A percentile compares a stretch with the other conserved stretches of the same genome.
These are phyloP conservation scores for Theodoxus fluviatilis DNA, from an alignment of 2,888 invertebrate species.

Conservation along the genomic window DNA sequence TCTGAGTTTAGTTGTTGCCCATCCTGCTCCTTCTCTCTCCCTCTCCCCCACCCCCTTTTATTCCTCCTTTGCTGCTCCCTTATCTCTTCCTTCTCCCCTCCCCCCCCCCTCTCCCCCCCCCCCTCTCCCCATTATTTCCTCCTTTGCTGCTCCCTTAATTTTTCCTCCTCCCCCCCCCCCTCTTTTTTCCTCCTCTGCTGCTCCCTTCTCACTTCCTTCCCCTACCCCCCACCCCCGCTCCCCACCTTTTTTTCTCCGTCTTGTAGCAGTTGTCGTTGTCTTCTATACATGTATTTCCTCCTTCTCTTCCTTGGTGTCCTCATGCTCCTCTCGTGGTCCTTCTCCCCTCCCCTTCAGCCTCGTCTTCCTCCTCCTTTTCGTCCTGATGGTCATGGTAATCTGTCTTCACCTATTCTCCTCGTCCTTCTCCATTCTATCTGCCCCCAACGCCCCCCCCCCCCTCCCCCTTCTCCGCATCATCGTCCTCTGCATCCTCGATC, in stretches of 20 bases:
- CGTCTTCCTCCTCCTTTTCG: neutral
- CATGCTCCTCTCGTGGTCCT: neutral
- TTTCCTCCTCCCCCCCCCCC: conserved; percentile 4
- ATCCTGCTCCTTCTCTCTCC: conserved; percentile 19
- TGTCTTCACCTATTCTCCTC: neutral
- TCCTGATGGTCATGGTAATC: too few relatives aligned
- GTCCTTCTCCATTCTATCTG: neutral
- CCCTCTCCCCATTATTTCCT: neutral
- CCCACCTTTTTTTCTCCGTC: neutral
- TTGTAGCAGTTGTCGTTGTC: neutral
- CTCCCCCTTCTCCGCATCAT: too few relatives aligned
- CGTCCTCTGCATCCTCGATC: too few relatives aligned
- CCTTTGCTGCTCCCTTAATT: neutral
- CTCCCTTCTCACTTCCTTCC: neutral
- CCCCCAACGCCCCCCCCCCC: too few relatives aligned
- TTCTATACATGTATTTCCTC: too few relatives aligned
- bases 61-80: neutral
- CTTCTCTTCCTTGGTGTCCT: too few relatives aligned
- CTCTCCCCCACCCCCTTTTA: neutral
- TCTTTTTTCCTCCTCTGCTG: conserved; percentile 1
- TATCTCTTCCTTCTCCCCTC: neutral
- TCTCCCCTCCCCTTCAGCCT: too few relatives aligned
- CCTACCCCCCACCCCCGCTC: neutral
- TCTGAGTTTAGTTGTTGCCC: too few relatives aligned
- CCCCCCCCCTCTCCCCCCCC: neutral